These are phyloP conservation scores for Lophochroa leadbeateri DNA, from an alignment of 2,113 vertebrate genomes.

Conservation along the genomic window DNA sequence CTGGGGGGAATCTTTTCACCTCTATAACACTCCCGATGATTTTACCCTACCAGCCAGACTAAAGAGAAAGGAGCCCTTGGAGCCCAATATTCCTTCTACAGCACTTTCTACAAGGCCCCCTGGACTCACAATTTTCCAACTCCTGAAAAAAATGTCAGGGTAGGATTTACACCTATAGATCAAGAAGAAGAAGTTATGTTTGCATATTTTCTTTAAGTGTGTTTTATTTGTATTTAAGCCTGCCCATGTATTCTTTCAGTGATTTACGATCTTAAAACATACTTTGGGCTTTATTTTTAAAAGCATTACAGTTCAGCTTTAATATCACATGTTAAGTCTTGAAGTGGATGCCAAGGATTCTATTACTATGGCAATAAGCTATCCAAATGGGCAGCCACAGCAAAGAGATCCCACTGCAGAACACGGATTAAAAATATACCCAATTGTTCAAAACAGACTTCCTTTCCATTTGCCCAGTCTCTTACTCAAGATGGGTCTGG, in stretches of 20 bases:
- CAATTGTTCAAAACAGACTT: background rate
- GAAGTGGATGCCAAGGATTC: background rate
- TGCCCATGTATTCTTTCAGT: background rate
- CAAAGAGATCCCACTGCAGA: background rate
- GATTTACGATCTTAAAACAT: conserved; percentile 15
- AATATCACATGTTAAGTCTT: background rate
- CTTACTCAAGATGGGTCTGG: background rate
- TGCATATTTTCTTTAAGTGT: conserved; percentile 11
- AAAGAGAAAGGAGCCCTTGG: conserved; percentile 25
- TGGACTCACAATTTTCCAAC: conserved; percentile 33
- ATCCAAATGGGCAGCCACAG: background rate
- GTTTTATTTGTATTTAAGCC: conserved; percentile 46
- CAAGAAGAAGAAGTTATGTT: conserved; percentile 22
- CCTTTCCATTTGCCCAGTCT: background rate
- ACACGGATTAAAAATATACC: background rate
- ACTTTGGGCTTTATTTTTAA: background rate
- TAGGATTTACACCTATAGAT: conserved; percentile 58
- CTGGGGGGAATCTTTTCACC: background rate
- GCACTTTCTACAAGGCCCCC: conserved; percentile 45
- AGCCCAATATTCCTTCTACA: background rate
- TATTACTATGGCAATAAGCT: background rate
- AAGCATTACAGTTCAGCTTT: background rate
- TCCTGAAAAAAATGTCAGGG: background rate
- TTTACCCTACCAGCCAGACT: background rate
- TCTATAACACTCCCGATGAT: background rate